Percentiles rank a stretch among this genome's conserved stretches.
These are phyloP conservation scores for Cheilosia impressa DNA, from an alignment of 2,888 invertebrate species.

Conservation along the genomic window DNA sequence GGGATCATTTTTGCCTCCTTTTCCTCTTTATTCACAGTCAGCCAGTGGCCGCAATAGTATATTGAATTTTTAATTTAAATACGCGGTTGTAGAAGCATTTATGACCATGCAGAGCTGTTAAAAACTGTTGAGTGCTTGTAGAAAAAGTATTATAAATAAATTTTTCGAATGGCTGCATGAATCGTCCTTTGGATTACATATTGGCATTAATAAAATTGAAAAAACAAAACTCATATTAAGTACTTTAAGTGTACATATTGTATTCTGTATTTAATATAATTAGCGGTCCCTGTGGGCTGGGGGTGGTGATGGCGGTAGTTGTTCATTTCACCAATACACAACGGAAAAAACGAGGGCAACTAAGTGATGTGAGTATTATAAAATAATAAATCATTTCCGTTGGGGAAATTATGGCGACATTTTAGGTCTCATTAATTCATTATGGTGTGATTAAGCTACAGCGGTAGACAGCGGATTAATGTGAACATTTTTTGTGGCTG, in stretches of 20 bases:
- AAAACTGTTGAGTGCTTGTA: constrained; percentile 47
- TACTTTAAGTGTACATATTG: constrained; percentile 29
- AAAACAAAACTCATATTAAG: constrained; percentile 6
- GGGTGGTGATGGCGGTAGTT: background rate
- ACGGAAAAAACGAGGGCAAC: background rate
- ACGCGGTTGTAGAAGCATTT: constrained; percentile 22
- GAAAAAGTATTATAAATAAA: constrained; percentile 19
- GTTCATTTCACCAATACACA: background rate
- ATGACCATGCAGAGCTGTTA: constrained; percentile 16
- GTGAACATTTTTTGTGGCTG: constrained; percentile 40
- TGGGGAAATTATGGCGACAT: constrained; percentile 71
- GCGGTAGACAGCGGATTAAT: constrained; percentile 61
- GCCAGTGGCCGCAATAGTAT: constrained; percentile 24
- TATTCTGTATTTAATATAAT: constrained; percentile 24
- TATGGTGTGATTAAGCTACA: constrained; percentile 63
- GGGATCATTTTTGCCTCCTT: constrained; percentile 9
- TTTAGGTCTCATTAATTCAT: constrained; percentile 76
- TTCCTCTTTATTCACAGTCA: constrained; percentile 1
- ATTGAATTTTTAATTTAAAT: constrained; percentile 38
- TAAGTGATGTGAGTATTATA: constrained; percentile 50
- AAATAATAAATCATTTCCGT: constrained; percentile 72
- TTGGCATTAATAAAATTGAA: background rate
- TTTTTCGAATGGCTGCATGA: constrained; percentile 11
- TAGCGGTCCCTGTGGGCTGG: constrained; percentile 14
- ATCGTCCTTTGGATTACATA: constrained; percentile 5